Evolutionary conservation across 2,797 vertebrate genomes (phyloP), one percentile per base, ranked within the genome.

Genomic region (Lacerta bilineata): DNA sequence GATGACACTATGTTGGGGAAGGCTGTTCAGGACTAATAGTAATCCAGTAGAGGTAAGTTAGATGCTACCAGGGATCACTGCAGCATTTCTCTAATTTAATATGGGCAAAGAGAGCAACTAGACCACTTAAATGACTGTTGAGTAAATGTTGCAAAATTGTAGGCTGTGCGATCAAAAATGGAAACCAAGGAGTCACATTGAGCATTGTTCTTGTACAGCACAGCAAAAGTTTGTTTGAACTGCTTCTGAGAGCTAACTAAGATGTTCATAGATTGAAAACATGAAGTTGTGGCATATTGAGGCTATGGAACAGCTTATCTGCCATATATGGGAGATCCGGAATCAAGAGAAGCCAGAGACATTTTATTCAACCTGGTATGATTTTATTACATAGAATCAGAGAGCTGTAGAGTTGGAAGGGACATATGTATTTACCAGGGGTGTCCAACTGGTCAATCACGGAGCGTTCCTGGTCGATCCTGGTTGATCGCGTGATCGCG

Each of bases 101-200:
- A 46, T 5, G 8, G 13, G 61, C 23, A 55, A 13, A 29, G 33
- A 61, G 8, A 75, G 23, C 3, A 84, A 27, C n/a, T 76, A 20
- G 36, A 13, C 55, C 36, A 39, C 33, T 39, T 64, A 39, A 76
- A 4, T 10, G 64, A 13, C 72, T 29, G 11, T 71, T 25, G 0
- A 61, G 27, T 29, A 36, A 59, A 72, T 59, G 46, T 61, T 80
- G 18, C n/a, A 61, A 33, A 20, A 61, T 29, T 59, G 55, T 85
- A 13, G 33, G 15, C 55, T 75, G 33, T 39, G 29, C 7, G 33
- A 83, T 33, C 33, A 88, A 88, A 9, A 68, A 8, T 91, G 17
- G 15, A 83, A 87, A 84, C 69, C 64, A n/a, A 83, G 82, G 69
- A 84, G 84, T 72, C 3, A 7, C 25, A 2, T 68, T 68, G 25